Evolutionary conservation across 2,797 vertebrate species (phyloP), one percentile per base, ranked within the genome.

Genomic region (Alcedo atthis): DNA sequence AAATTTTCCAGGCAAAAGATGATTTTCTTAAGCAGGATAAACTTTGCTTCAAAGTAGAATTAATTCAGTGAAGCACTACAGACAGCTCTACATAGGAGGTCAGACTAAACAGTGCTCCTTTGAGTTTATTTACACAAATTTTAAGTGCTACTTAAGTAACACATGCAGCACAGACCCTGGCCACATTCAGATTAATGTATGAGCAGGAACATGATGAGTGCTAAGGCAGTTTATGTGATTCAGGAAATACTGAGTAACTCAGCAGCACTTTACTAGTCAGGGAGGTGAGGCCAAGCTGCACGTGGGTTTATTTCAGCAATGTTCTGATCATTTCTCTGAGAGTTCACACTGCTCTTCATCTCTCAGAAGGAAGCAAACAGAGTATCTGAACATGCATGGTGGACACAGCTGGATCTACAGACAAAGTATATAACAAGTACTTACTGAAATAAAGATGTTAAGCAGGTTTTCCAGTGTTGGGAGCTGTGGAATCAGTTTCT

Each of bases 361-460:
- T 87, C 73, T 68, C 51, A 69, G 78, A 85, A 87, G 45, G 78
- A 66, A 85, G 40, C 2, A 4, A 90, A 68, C 48, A 79, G 26
- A 66, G 4, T 66, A 79, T 81, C 61, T 79, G 48, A 92, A 84
- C 81, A 92, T 93, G 90, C 84, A 74, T 5, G 46, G 43, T 85
- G 87, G 58, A 92, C 75, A 75, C 4, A 77, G 69, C 24, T 2
- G 16, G 33, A 87, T 89, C 81, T 95, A 90, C n/a, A 92, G 26
- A 93, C 43, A 85, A 94, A 96, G 54, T 51, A 95, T 35, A 26
- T 63, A 93, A 79, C 59, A 90, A 92, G 75, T 97, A 98, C 98
- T 98, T 97, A 99, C 99, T 82, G 99, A 99, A 96, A 99, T 99
- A 97, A 99, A 99, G 97, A 99, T 99, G 98, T 99, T 99, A 91